Percentiles rank a stretch among this genome's conserved stretches.
Evolutionary conservation across 64 coral and sea anemone genomes (phyloP).

Genomic region (Acropora tenuis): DNA sequence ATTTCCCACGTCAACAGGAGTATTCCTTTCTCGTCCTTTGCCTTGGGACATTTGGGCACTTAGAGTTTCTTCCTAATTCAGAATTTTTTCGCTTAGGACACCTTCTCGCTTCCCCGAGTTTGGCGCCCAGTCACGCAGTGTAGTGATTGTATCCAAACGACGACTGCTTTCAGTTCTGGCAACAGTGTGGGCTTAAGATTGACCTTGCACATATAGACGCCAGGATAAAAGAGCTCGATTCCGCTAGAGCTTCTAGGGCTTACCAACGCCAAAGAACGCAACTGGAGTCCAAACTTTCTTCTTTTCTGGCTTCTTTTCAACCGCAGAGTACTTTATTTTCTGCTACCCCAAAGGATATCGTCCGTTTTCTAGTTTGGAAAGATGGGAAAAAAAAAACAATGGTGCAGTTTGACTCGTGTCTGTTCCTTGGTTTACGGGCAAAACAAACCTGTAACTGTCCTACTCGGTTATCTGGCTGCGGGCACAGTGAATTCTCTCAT

Average conservation of each 20-base stretch:
- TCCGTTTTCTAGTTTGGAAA: slow-evolving; percentile 78
- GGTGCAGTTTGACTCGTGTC: slow-evolving; percentile 41
- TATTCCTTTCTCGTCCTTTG: slow-evolving; percentile 34
- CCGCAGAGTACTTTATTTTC: slow-evolving; percentile 13
- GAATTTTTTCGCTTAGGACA: background rate
- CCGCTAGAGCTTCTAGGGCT: background rate
- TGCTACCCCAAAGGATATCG: slow-evolving; percentile 6
- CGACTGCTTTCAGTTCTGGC: slow-evolving; percentile 26
- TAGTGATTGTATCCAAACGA: slow-evolving; percentile 68
- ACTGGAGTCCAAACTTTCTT: slow-evolving; percentile 38
- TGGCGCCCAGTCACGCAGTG: slow-evolving; percentile 60
- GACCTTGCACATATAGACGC: slow-evolving; percentile 25
- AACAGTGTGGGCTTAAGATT: slow-evolving; percentile 50
- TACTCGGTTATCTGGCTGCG: slow-evolving; percentile 31
- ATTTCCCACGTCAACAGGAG: slow-evolving; percentile 22
- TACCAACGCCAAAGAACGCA: slow-evolving; percentile 62
- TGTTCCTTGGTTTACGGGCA: background rate
- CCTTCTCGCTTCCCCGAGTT: slow-evolving; percentile 38
- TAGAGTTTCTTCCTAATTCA: slow-evolving; percentile 27
- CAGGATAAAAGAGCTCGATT: slow-evolving; percentile 46
- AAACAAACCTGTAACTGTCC: slow-evolving; percentile 14
- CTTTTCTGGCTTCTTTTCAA: slow-evolving; percentile 17
- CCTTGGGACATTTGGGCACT: slow-evolving; percentile 45
- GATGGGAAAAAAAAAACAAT: slow-evolving; percentile 38
- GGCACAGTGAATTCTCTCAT: slow-evolving; percentile 52